Conservation (phyloP, 1,140 invertebrate genomes). For the Vanessa tameamea region DNA sequence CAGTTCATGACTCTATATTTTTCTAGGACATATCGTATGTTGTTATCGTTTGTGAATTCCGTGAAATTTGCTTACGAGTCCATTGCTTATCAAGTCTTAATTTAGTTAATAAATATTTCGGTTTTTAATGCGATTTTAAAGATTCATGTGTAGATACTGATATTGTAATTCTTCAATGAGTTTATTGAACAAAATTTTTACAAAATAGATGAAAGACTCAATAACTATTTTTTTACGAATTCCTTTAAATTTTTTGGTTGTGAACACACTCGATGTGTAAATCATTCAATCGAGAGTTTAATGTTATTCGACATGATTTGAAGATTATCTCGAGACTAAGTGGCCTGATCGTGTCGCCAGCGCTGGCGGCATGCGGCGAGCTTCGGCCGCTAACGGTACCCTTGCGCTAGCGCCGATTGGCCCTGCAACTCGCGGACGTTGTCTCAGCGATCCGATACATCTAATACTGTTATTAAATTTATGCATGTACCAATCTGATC, state of each 20-base stretch:
- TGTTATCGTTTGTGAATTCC: background rate
- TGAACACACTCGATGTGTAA: constrained; percentile 11
- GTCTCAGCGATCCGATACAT: constrained; percentile 70
- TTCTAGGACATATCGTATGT: constrained; percentile 39
- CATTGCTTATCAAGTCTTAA: background rate
- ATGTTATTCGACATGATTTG: constrained; percentile 54
- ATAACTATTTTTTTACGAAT: constrained; percentile 26
- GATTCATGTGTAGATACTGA: background rate
- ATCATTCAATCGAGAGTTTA: constrained; percentile 34
- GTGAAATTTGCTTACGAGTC: background rate
- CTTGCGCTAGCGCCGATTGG: constrained; percentile 51
- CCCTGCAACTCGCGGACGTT: constrained; percentile 61
- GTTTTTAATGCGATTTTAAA: too few relatives aligned
- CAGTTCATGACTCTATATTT: constrained; percentile 41
- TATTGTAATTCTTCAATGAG: too few relatives aligned
- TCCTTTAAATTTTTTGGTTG: constrained; percentile 21
- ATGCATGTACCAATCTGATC: constrained; percentile 57
- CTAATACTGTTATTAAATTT: constrained; percentile 77
- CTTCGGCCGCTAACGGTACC: constrained; percentile 64
- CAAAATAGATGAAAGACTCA: background rate
- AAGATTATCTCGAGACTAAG: constrained; percentile 60
- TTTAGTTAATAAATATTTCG: too few relatives aligned
- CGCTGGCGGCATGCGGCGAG: constrained; percentile 47
- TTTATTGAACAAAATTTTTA: background rate
- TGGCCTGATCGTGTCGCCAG: constrained; percentile 48